phyloP scores from a whole-genome alignment of 2,888 invertebrate genomes.

The Atherix ibis region DNA sequence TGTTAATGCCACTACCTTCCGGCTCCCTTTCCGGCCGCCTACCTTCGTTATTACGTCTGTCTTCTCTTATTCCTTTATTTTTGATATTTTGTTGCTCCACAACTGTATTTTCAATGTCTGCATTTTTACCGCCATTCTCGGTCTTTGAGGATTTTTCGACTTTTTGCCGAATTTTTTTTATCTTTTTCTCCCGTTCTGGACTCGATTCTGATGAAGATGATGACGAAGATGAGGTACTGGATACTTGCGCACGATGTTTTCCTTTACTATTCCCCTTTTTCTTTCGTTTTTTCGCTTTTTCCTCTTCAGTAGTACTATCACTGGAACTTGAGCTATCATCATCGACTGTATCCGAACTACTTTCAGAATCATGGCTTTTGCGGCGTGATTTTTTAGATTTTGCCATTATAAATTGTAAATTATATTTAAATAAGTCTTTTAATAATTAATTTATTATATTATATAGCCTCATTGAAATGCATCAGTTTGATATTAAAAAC shows the following conservation, averaged over 20 bases:
- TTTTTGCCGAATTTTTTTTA: no score
- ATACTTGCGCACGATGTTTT: no score
- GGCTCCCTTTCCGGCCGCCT: not conserved
- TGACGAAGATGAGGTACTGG: slow-evolving; percentile 4
- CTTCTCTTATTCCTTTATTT: not conserved
- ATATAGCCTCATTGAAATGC: no score
- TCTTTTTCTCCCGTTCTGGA: no score
- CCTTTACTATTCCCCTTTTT: slow-evolving; percentile 1
- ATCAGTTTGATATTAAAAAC: no score
- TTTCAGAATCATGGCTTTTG: no score
- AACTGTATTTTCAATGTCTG: not conserved
- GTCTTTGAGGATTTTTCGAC: not conserved
- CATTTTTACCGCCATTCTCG: not conserved
- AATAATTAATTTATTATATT: no score
- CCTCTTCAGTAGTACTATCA: not conserved
- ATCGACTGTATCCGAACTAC: not conserved
- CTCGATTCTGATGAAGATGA: no score
- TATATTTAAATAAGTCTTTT: no score
- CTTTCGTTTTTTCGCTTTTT: slow-evolving; percentile 4
- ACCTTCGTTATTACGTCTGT: not conserved
- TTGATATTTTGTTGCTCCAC: not conserved
- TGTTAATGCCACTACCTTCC: slow-evolving; percentile 7
- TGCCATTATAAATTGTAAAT: no score
- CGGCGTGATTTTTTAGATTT: slow-evolving; percentile 5
- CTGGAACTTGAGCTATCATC: not conserved